These are phyloP conservation scores for Verasper variegatus DNA, from an alignment of 2,113 vertebrate species.

Conservation along the genomic window DNA sequence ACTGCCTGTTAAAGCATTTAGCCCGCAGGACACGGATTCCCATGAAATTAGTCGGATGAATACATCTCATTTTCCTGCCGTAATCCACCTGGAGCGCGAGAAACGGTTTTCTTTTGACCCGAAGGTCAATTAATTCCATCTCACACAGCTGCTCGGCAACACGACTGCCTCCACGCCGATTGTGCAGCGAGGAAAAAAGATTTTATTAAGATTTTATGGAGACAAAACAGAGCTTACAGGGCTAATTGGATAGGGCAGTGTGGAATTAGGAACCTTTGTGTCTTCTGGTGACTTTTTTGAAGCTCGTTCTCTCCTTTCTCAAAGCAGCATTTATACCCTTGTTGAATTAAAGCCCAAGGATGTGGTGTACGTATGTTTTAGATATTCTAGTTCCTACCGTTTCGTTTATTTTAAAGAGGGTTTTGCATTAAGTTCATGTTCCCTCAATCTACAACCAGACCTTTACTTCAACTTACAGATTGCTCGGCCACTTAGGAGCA, in stretches of 20 bases:
- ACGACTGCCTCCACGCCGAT: background rate
- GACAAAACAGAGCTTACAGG: background rate
- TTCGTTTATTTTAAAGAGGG: background rate
- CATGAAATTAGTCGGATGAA: conserved; percentile 35
- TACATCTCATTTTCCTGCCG: conserved; percentile 35
- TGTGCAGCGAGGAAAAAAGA: background rate
- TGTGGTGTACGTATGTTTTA: background rate
- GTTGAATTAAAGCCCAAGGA: background rate
- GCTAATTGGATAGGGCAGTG: background rate
- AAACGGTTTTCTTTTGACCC: conserved; percentile 26
- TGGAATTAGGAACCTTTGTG: background rate
- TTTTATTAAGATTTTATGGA: background rate
- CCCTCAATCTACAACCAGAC: too few species aligned
- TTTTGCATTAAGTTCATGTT: background rate
- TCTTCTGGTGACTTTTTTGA: background rate
- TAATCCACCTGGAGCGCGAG: conserved; percentile 29
- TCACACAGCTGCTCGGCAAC: background rate
- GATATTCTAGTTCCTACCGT: background rate
- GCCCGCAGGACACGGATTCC: conserved; percentile 41
- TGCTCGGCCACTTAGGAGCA: too few species aligned
- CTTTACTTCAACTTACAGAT: too few species aligned
- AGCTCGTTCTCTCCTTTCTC: background rate
- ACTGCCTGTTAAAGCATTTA: conserved; percentile 52
- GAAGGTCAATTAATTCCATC: conserved; percentile 8
- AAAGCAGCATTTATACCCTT: background rate